Conservation (phyloP, 1,140 invertebrate genomes). For the Euura saliciscinereae region DNA sequence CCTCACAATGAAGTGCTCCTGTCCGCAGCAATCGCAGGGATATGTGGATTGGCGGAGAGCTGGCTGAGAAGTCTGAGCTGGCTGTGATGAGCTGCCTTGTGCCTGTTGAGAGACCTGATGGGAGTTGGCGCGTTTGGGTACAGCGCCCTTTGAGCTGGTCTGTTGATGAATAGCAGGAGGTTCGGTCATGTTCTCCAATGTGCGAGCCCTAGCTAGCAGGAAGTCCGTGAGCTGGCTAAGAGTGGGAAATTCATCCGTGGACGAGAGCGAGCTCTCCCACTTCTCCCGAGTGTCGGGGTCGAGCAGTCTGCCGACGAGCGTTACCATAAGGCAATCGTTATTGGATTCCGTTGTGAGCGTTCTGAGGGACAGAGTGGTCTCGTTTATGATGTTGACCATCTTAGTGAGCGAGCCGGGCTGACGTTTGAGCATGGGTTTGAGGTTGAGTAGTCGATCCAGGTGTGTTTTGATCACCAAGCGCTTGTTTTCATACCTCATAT, state of each 20-base stretch:
- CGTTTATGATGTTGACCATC: constrained; percentile 8
- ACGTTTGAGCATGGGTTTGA: not conserved
- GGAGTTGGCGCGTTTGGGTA: not conserved
- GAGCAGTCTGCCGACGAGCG: constrained; percentile 11
- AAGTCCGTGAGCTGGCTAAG: constrained; percentile 9
- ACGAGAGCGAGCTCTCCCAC: constrained; percentile 17
- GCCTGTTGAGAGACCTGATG: not conserved
- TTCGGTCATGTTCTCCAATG: not conserved
- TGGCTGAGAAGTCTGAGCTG: not conserved
- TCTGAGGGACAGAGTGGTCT: not conserved
- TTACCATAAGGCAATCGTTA: constrained; percentile 6
- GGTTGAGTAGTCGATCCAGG: not conserved
- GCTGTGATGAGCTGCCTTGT: not conserved
- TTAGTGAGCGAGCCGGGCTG: not conserved
- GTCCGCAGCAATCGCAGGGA: constrained; percentile 14
- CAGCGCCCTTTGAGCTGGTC: not conserved
- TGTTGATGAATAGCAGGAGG: not conserved
- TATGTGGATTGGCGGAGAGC: not conserved
- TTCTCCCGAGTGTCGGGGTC: constrained; percentile 11
- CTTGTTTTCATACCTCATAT: constrained; percentile 15
- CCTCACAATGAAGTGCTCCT: not conserved
- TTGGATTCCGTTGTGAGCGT: not conserved
- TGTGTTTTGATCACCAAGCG: constrained; percentile 6
- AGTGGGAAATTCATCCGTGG: constrained; percentile 8
- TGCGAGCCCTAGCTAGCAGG: not conserved